phyloP scores from a whole-genome alignment of 2,797 vertebrate species.

The Centroberyx gerrardi region DNA sequence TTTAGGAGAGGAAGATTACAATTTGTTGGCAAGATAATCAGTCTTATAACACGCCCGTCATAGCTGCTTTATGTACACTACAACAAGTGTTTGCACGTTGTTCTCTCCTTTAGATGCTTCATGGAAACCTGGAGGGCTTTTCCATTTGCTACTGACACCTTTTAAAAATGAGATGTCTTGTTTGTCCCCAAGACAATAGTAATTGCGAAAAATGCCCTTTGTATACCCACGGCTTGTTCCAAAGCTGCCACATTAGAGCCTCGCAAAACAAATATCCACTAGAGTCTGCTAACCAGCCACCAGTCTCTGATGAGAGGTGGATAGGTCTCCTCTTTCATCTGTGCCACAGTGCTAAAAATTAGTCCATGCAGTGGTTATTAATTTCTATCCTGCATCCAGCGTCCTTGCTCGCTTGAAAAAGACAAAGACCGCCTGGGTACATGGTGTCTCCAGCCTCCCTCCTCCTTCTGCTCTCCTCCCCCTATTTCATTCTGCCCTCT shows the following conservation, averaged over 20 bases:
- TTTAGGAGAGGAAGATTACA: not conserved
- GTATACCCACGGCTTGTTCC: conserved; percentile 46
- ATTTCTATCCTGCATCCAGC: conserved; percentile 67
- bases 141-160: conserved; percentile 56
- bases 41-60: not conserved
- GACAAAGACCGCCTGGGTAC: conserved; percentile 74
- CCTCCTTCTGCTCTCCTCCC: conserved; percentile 44
- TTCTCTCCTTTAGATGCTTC: conserved; percentile 25
- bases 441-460: conserved; percentile 47
- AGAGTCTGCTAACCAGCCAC: conserved; percentile 58
- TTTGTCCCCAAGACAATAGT: conserved; percentile 58
- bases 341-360: conserved; percentile 67
- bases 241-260: conserved; percentile 46
- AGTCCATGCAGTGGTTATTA: conserved; percentile 72
- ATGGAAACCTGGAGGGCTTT: conserved; percentile 48
- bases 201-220: conserved; percentile 63
- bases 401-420: conserved; percentile 83
- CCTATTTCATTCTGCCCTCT: conserved; percentile 54
- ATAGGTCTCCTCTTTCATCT: conserved; percentile 73
- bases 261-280: conserved; percentile 74
- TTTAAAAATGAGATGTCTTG: conserved; percentile 56
- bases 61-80: conserved; percentile 9
- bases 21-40: conserved; percentile 6
- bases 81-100: conserved; percentile 12
- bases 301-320: conserved; percentile 68